A percentile compares a stretch with the other conserved stretches of the same genome.
Evolutionary conservation across 2,113 vertebrate species (phyloP).

Genomic region (Helogale parvula): DNA sequence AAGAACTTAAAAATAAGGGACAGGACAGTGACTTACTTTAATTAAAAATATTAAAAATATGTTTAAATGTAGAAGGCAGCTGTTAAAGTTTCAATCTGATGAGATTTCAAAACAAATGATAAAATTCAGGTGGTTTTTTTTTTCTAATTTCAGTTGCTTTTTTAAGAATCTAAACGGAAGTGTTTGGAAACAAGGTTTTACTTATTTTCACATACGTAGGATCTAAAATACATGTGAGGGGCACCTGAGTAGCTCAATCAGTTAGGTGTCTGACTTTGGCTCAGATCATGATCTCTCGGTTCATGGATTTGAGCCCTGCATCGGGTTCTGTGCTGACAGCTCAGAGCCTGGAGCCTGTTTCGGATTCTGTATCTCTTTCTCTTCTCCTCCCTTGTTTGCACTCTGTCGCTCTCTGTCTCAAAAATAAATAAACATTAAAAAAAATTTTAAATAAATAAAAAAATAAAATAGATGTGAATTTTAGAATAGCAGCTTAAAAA

Average conservation of each 20-base stretch:
- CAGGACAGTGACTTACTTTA: constrained; percentile 31
- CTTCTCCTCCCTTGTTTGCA: too few species aligned
- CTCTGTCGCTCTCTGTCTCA: too few species aligned
- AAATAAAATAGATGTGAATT: not conserved
- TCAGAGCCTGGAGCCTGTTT: too few species aligned
- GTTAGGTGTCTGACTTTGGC: too few species aligned
- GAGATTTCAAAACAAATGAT: not conserved
- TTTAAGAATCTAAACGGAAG: not conserved
- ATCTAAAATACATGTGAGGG: not conserved
- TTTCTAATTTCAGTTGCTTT: constrained; percentile 34
- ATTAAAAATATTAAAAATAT: constrained; percentile 29
- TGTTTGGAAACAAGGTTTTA: not conserved
- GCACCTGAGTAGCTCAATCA: too few species aligned
- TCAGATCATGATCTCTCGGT: too few species aligned
- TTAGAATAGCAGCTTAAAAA: not conserved
- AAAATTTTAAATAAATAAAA: too few species aligned
- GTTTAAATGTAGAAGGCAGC: not conserved
- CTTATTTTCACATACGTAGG: not conserved
- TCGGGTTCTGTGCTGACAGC: too few species aligned
- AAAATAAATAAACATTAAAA: too few species aligned
- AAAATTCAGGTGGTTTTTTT: not conserved
- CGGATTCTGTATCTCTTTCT: too few species aligned
- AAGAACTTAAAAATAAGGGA: not conserved
- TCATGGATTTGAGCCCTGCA: too few species aligned
- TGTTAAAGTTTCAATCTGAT: constrained; percentile 11